Evolutionary conservation across 2,888 invertebrate genomes (phyloP).

Genomic region (Imbricaverruca yamaguchii): DNA sequence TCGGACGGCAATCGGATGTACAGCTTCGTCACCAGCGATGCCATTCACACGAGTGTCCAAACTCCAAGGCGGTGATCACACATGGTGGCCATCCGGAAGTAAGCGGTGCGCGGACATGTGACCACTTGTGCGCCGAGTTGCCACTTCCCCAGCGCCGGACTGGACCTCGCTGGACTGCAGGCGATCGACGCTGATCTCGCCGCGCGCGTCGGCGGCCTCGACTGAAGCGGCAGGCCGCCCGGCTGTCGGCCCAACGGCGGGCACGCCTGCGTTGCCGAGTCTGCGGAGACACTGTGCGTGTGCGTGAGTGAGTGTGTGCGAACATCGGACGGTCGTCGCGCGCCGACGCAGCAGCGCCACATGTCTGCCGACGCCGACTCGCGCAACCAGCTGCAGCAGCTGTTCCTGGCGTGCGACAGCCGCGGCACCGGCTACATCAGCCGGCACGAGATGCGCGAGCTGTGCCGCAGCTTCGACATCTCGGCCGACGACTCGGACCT

Average conservation of each 20-base stretch:
- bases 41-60: too few relatives aligned
- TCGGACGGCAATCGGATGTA: too few relatives aligned
- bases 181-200: too few relatives aligned
- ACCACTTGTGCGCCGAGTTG: too few relatives aligned
- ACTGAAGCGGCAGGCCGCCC: too few relatives aligned
- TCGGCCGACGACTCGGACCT: constrained; percentile 42
- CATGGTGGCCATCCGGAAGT: too few relatives aligned
- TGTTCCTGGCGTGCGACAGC: constrained; percentile 46
- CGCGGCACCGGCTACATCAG: constrained; percentile 44
- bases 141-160: too few relatives aligned
- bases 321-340: background rate
- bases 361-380: background rate
- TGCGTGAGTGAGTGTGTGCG: background rate
- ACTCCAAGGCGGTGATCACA: too few relatives aligned
- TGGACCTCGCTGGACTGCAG: too few relatives aligned
- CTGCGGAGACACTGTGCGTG: background rate
- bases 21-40: too few relatives aligned
- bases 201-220: too few relatives aligned
- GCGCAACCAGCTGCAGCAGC: constrained; percentile 37
- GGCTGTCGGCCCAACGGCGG: background rate
- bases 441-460: constrained; percentile 43
- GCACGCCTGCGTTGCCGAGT: background rate
- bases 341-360: background rate
- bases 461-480: constrained; percentile 46
- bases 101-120: too few relatives aligned